Percentiles rank a stretch among this genome's conserved stretches.
phyloP scores from a whole-genome alignment of 2,888 invertebrate genomes.

The Villa cingulata region DNA sequence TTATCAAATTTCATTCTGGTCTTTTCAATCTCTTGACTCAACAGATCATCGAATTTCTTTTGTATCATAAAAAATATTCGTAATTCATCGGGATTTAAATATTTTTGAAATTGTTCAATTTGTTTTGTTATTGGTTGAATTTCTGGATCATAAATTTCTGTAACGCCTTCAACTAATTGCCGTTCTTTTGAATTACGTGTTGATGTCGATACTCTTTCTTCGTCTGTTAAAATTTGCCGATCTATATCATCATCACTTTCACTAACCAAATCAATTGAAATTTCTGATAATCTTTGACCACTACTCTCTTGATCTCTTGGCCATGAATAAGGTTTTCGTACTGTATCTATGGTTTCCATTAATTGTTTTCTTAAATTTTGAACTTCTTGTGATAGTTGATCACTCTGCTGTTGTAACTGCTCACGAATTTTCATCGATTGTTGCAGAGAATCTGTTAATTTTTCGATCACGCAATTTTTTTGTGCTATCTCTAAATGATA shows the following conservation, averaged over 20 bases:
- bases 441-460: constrained; percentile 56
- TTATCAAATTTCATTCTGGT: constrained; percentile 30
- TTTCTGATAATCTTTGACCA: constrained; percentile 33
- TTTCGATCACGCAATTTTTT: constrained; percentile 48
- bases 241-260: constrained; percentile 34
- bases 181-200: constrained; percentile 29
- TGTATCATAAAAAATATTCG: constrained; percentile 36
- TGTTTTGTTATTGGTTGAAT: constrained; percentile 26
- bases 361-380: constrained; percentile 39
- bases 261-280: constrained; percentile 35
- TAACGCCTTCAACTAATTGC: constrained; percentile 16
- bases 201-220: constrained; percentile 25
- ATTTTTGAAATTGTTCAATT: constrained; percentile 32
- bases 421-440: constrained; percentile 49
- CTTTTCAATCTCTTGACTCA: constrained; percentile 42
- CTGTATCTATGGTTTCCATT: constrained; percentile 34
- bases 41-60: constrained; percentile 42
- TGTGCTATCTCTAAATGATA: constrained; percentile 49
- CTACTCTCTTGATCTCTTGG: constrained; percentile 28
- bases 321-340: constrained; percentile 26
- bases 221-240: constrained; percentile 28
- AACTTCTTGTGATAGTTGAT: constrained; percentile 47
- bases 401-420: constrained; percentile 45
- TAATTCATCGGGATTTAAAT: constrained; percentile 30
- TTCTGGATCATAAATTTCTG: constrained; percentile 1